Evolutionary conservation across 2,888 invertebrate species (phyloP).

Genomic region (Danaus chrysippus): DNA sequence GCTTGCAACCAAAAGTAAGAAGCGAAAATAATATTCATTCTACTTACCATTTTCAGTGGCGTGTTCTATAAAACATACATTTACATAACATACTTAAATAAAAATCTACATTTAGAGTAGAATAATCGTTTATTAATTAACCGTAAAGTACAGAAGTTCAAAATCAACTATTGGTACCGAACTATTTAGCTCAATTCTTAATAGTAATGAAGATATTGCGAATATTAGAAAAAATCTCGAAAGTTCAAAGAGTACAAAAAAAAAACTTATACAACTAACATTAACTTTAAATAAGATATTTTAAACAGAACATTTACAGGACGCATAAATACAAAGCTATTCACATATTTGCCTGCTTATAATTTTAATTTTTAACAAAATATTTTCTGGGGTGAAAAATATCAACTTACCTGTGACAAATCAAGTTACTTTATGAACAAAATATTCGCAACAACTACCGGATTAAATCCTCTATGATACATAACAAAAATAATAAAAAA

Average conservation of each 20-base stretch:
- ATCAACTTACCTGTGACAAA: slow-evolving; percentile 24
- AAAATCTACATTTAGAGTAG: slow-evolving; percentile 32
- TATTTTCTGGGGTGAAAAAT: slow-evolving; percentile 30
- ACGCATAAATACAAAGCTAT: slow-evolving; percentile 55
- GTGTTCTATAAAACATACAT: slow-evolving; percentile 28
- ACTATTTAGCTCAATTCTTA: slow-evolving; percentile 20
- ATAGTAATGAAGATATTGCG: slow-evolving; percentile 20
- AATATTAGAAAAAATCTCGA: slow-evolving; percentile 25
- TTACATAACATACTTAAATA: slow-evolving; percentile 24
- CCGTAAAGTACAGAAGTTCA: slow-evolving; percentile 54
- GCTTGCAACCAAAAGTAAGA: slow-evolving; percentile 34
- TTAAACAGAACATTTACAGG: slow-evolving; percentile 34
- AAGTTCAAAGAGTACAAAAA: slow-evolving; percentile 23
- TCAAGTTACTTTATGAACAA: slow-evolving; percentile 11
- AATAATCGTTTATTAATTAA: slow-evolving; percentile 60
- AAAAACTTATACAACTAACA: slow-evolving; percentile 22
- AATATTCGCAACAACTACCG: slow-evolving; percentile 37
- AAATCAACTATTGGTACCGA: slow-evolving; percentile 19
- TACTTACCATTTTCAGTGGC: slow-evolving; percentile 36
- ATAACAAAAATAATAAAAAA: slow-evolving; percentile 52
- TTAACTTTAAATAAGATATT: slow-evolving; percentile 20
- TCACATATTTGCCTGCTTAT: slow-evolving; percentile 42
- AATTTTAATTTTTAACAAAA: slow-evolving; percentile 10
- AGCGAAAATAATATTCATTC: slow-evolving; percentile 20
- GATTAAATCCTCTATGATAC: slow-evolving; percentile 62